Evolutionary conservation across 2,888 invertebrate species (phyloP).

Genomic region (Acanthoscelides obtectus): DNA sequence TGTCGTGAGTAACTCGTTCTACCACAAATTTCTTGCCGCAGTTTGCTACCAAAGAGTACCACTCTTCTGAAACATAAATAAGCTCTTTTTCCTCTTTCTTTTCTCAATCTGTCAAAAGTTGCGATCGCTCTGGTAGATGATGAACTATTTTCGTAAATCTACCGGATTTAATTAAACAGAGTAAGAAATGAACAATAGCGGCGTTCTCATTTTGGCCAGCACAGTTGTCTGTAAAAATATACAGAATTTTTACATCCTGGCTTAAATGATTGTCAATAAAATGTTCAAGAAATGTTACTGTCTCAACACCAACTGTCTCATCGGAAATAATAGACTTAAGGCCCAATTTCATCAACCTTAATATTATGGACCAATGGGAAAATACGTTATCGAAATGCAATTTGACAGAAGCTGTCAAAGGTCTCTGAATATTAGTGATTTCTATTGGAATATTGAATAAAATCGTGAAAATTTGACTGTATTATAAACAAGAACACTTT

Average conservation of each 20-base stretch:
- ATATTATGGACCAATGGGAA: too few relatives aligned
- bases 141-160: slow-evolving; percentile 6
- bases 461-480: too few relatives aligned
- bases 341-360: too few relatives aligned
- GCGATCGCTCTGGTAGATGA: slow-evolving; percentile 12
- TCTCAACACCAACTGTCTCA: too few relatives aligned
- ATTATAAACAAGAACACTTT: too few relatives aligned
- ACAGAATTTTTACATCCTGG: slow-evolving; percentile 4
- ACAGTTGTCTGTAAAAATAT: slow-evolving; percentile 13
- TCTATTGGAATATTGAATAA: too few relatives aligned
- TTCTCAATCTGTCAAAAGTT: slow-evolving; percentile 14
- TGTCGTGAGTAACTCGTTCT: slow-evolving; percentile 10
- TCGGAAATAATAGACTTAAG: too few relatives aligned
- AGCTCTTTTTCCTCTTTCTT: slow-evolving; percentile 14
- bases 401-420: too few relatives aligned
- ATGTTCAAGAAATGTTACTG: too few relatives aligned
- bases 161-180: slow-evolving; percentile 2
- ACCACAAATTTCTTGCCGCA: slow-evolving; percentile 17
- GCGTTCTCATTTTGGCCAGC: slow-evolving; percentile 10
- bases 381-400: too few relatives aligned
- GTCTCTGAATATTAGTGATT: too few relatives aligned
- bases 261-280: too few relatives aligned
- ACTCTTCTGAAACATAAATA: slow-evolving; percentile 17
- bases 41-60: slow-evolving; percentile 15
- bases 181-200: slow-evolving; percentile 10